Evolutionary conservation across 2,888 invertebrate genomes (phyloP).

Genomic region (Ectemnius cavifrons): DNA sequence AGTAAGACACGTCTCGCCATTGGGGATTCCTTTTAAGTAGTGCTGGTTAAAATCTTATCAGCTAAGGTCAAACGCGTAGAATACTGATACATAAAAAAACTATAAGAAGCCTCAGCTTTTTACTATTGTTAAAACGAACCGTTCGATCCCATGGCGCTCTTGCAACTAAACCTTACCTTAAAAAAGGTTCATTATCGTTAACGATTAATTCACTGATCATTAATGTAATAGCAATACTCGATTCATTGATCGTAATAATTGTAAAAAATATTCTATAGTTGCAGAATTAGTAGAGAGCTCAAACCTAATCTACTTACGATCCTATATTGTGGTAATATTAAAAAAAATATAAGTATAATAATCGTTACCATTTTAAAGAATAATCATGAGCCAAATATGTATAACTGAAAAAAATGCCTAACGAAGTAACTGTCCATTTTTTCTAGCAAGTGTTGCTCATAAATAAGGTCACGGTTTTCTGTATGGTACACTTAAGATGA

Average conservation of each 20-base stretch:
- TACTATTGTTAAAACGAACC: slow-evolving; percentile 68
- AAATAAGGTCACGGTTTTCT: slow-evolving; percentile 50
- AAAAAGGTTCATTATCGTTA: slow-evolving; percentile 62
- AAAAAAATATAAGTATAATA: slow-evolving; percentile 47
- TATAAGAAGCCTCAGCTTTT: slow-evolving; percentile 74
- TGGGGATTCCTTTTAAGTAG: slow-evolving; percentile 68
- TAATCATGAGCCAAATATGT: slow-evolving; percentile 63
- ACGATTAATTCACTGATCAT: slow-evolving; percentile 63
- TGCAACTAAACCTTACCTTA: slow-evolving; percentile 67
- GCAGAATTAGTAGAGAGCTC: slow-evolving; percentile 73
- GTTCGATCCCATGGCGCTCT: slow-evolving; percentile 63
- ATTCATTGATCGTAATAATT: slow-evolving; percentile 68
- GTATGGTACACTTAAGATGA: slow-evolving; percentile 55
- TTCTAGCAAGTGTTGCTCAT: slow-evolving; percentile 45
- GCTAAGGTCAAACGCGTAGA: slow-evolving; percentile 74
- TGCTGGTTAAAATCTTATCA: slow-evolving; percentile 67
- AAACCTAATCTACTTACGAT: slow-evolving; percentile 66
- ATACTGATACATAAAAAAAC: slow-evolving; percentile 75
- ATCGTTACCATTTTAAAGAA: slow-evolving; percentile 59
- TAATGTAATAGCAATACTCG: slow-evolving; percentile 75
- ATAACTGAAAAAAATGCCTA: slow-evolving; percentile 69
- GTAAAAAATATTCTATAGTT: slow-evolving; percentile 72
- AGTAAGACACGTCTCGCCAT: slow-evolving; percentile 70
- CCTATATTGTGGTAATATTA: slow-evolving; percentile 57
- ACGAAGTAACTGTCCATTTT: slow-evolving; percentile 71